Percentiles rank a stretch among this genome's conserved stretches.
phyloP scores from a whole-genome alignment of 1,140 invertebrate genomes.

The Halesus radiatus region DNA sequence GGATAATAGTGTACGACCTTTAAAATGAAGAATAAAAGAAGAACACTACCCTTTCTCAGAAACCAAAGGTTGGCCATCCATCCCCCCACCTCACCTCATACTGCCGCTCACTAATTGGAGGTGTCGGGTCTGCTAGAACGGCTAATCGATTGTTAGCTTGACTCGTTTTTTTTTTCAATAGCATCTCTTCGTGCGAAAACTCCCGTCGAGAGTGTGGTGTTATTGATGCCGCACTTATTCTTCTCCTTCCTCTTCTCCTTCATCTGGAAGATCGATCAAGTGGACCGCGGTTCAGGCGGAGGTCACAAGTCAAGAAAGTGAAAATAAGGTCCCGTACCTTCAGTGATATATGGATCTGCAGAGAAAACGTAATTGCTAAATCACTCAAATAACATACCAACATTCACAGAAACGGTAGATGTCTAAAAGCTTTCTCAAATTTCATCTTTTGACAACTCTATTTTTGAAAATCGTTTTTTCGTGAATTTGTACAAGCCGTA shows the following conservation, averaged over 20 bases:
- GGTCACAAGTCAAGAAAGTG: slow-evolving; percentile 1
- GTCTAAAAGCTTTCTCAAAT: too few species aligned
- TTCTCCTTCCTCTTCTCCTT: neutral
- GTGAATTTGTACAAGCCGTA: too few species aligned
- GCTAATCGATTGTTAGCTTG: slow-evolving; percentile 19
- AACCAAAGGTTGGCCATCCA: too few species aligned
- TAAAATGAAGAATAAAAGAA: too few species aligned
- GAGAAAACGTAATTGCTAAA: neutral
- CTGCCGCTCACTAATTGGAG: slow-evolving; percentile 11
- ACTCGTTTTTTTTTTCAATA: slow-evolving; percentile 1
- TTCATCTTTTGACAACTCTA: too few species aligned
- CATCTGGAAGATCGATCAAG: slow-evolving; percentile 6
- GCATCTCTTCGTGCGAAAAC: slow-evolving; percentile 23
- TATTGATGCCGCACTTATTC: too few species aligned
- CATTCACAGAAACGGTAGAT: too few species aligned
- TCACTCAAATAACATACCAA: too few species aligned
- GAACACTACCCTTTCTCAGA: too few species aligned
- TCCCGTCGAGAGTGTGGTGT: neutral
- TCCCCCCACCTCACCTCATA: too few species aligned
- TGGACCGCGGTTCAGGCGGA: neutral
- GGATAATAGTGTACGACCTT: too few species aligned
- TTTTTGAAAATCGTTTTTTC: too few species aligned
- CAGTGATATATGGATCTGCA: neutral
- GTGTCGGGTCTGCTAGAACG: slow-evolving; percentile 5
- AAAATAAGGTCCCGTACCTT: neutral